Conservation (phyloP, 2,888 invertebrate species). For the Bellardia pandia region DNA sequence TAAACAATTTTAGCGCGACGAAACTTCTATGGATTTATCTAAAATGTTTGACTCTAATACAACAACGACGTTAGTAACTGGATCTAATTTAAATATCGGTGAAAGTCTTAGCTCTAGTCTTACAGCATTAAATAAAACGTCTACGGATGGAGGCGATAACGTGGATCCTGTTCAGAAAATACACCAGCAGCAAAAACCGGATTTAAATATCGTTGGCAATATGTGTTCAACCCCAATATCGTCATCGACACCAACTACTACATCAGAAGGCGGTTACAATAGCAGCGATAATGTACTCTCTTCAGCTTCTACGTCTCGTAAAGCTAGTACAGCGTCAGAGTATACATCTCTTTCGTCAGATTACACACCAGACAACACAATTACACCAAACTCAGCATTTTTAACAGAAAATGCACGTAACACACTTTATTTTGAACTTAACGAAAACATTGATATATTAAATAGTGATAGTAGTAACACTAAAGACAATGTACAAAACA, state of each 20-base stretch:
- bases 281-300: conserved; percentile 78
- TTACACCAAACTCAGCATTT: conserved; percentile 77
- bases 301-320: conserved; percentile 84
- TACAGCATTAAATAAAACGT: conserved; percentile 45
- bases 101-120: conserved; percentile 55
- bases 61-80: conserved; percentile 6
- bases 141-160: conserved; percentile 22
- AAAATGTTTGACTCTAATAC: conserved; percentile 82
- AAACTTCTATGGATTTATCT: conserved; percentile 83
- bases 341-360: conserved; percentile 84
- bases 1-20: conserved; percentile 82
- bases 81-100: conserved; percentile 54
- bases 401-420: conserved; percentile 40
- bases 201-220: conserved; percentile 23
- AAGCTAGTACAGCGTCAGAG: conserved; percentile 86
- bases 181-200: conserved; percentile 7
- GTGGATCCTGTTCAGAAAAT: conserved; percentile 5
- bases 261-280: conserved; percentile 77
- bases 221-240: conserved; percentile 76
- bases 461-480: conserved; percentile 1
- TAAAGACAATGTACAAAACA: background rate
- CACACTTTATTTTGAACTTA: conserved; percentile 53
- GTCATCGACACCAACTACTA: conserved; percentile 78
- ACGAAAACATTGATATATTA: conserved; percentile 34
- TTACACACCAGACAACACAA: conserved; percentile 86